Base-by-base conservation (phyloP, 2,888 invertebrate genomes). In the Thera obeliscata region DNA sequence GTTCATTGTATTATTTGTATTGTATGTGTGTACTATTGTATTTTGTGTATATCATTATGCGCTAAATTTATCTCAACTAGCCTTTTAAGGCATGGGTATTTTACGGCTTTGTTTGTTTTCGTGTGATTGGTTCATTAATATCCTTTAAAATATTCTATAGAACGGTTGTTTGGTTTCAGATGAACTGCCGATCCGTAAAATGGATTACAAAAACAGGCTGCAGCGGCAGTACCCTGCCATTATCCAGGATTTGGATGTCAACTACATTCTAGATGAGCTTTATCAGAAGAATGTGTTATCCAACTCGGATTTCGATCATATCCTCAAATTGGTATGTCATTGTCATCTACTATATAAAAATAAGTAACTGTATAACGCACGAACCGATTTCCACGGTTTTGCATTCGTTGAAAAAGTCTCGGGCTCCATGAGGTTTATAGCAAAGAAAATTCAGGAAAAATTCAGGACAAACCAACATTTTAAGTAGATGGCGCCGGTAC, bases 161-260 rank as follows among this genome's bases (percentile, higher is more conserved):
- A 7, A 46, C 22, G n/a, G 7, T 56, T 49, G 1, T 4, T 67
- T 77, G 62, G 49, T 83, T 84, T 2, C 83, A 93, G 93, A 91
- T 91, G 89, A 84, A 66, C 77, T 71, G 75, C 74, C 75, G 73
- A 38, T 75, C 69, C 66, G 63, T 71, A 84, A 76, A 67, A 94
- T 94, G 94, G 94, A 94, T 75, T 78, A 76, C 70, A 88, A 84
- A 70, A 88, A 89, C 73, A 84, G 86, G 77, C 78, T 94, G 76
- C 88, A 91, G 70, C 85, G 81, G 64, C 82, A 93, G 67, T 87
- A 90, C 77, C 85, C 88, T 57, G 90, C 87, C 48, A 91, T 94
- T 70, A 86, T 94, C 61, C 80, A 83, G 49, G 94, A 94, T 80
- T 80, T 94, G 70, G 93, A 94, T 67, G 90, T 94, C 7, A 82